Evolutionary conservation across 2,113 vertebrate species (phyloP).

Genomic region (Notiomystis cincta): DNA sequence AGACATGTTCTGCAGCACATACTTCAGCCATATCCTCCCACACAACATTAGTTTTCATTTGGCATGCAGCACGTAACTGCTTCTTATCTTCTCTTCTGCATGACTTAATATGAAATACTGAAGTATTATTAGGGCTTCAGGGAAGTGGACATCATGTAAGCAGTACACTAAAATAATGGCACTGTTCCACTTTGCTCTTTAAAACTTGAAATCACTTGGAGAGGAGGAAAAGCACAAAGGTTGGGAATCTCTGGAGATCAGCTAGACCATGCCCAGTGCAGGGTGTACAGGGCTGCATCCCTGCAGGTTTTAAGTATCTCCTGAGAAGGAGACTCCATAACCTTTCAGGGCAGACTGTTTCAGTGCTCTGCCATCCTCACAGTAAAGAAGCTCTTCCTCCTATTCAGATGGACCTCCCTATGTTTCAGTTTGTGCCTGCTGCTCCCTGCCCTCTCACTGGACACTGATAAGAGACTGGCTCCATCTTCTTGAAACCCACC

Average conservation of each 20-base stretch:
- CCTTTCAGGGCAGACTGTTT: not conserved
- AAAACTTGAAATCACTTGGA: not conserved
- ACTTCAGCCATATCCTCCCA: conserved; percentile 28
- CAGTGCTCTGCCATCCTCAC: not conserved
- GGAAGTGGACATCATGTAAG: not conserved
- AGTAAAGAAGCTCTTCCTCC: not conserved
- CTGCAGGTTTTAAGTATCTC: not conserved
- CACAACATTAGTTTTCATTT: conserved; percentile 17
- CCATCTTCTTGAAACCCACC: not conserved
- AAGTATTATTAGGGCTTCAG: conserved; percentile 7
- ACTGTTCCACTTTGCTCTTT: not conserved
- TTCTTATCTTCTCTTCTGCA: not conserved
- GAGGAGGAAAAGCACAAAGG: not conserved
- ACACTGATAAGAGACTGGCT: rapidly evolving
- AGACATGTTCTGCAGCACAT: not conserved
- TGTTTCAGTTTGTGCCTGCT: not conserved
- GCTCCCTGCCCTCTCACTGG: too few relatives aligned
- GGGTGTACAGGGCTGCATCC: not conserved
- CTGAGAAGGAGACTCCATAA: not conserved
- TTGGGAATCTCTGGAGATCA: not conserved
- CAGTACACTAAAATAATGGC: not conserved
- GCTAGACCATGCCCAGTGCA: not conserved
- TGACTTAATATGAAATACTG: not conserved
- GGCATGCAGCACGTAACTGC: not conserved
- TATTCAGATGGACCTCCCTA: not conserved